phyloP scores from a whole-genome alignment of 2,797 vertebrate genomes.

The Acanthurus lineatus region DNA sequence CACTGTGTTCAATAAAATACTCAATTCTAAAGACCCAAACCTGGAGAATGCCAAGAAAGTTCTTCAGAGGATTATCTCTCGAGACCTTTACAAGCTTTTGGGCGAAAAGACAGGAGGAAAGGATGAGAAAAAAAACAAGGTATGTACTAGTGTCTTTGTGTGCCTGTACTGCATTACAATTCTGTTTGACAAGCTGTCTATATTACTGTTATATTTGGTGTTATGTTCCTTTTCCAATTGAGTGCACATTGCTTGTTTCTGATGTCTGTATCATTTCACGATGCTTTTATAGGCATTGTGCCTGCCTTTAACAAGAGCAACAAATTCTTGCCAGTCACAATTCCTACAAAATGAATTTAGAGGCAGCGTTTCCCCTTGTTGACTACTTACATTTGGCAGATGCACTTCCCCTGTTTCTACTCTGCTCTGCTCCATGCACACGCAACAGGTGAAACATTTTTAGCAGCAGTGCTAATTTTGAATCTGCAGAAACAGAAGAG shows the following conservation, averaged over 20 bases:
- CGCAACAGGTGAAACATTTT: too few relatives aligned
- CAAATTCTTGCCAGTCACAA: too few relatives aligned
- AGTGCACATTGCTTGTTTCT: not conserved
- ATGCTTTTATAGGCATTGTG: not conserved
- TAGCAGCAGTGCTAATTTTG: too few relatives aligned
- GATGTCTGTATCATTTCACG: not conserved
- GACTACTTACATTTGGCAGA: too few relatives aligned
- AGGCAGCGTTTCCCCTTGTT: too few relatives aligned
- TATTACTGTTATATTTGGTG: not conserved
- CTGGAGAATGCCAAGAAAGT: constrained; percentile 84
- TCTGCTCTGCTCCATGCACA: too few relatives aligned
- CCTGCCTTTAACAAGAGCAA: not conserved
- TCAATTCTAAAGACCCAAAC: constrained; percentile 79
- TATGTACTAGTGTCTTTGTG: constrained; percentile 48
- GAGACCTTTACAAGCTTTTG: constrained; percentile 88
- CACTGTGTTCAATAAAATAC: constrained; percentile 88
- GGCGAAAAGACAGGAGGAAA: constrained; percentile 88
- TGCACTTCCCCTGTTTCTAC: too few relatives aligned
- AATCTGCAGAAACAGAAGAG: too few relatives aligned
- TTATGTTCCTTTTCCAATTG: not conserved
- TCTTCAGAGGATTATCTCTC: constrained; percentile 82
- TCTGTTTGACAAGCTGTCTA: not conserved
- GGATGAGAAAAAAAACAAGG: constrained; percentile 63
- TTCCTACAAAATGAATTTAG: not conserved
- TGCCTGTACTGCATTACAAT: too few relatives aligned